These are phyloP conservation scores for Geodia barretti DNA, from an alignment of 37 sponge, comb jelly and placozoan species.

Conservation along the genomic window DNA sequence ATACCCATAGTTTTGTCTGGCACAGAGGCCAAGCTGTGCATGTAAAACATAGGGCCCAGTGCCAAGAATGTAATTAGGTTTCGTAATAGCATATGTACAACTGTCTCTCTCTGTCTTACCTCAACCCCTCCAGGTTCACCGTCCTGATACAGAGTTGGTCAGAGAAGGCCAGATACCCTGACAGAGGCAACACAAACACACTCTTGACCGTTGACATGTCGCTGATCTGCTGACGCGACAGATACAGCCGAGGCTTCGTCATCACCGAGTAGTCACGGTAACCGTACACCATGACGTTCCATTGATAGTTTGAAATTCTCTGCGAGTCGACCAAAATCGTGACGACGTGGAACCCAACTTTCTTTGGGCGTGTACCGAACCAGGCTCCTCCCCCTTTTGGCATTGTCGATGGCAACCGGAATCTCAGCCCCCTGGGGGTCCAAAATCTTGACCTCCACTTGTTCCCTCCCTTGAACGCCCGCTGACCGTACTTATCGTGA, in stretches of 20 bases:
- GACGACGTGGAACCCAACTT: conserved; percentile 30
- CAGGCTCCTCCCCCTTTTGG: conserved; percentile 6
- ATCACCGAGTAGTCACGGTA: neutral
- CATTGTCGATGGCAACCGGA: neutral
- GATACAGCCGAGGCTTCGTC: neutral
- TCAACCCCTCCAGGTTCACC: neutral
- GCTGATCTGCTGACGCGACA: neutral
- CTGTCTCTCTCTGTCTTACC: too few relatives aligned
- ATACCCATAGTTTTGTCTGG: too few relatives aligned
- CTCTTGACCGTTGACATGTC: neutral
- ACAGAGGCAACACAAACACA: too few relatives aligned
- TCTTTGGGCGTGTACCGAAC: conserved; percentile 18
- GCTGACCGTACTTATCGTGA: conserved; percentile 29
- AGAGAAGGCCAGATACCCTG: neutral
- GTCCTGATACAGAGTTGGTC: neutral
- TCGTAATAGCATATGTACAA: too few relatives aligned
- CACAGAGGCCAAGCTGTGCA: too few relatives aligned
- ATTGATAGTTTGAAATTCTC: neutral
- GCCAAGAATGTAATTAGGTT: too few relatives aligned
- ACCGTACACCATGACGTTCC: neutral
- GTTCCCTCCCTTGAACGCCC: conserved; percentile 28
- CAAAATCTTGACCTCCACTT: conserved; percentile 3
- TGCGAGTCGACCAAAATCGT: conserved; percentile 1
- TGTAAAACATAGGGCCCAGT: too few relatives aligned
- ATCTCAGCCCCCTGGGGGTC: neutral